Base-by-base conservation (phyloP, 30 jellyfish, hydroid and myxozoan species). In the Hydractinia symbiolongicarpus region DNA sequence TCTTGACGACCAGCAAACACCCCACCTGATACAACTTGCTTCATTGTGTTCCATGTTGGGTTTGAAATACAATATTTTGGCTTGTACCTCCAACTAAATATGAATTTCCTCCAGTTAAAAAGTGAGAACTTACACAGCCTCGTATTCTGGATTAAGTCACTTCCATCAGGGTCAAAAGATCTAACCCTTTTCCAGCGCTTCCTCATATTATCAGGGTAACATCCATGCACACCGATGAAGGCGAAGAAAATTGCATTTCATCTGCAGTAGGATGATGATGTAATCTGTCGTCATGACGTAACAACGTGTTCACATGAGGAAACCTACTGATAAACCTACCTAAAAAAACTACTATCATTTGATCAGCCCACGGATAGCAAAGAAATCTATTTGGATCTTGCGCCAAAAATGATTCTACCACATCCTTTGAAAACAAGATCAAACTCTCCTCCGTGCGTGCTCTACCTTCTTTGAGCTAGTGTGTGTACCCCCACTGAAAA, bases 361-460 rank as follows among this genome's bases (percentile, higher is more conserved):
- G 95, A 67, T 86, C 95, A 4, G 95, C 95, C 90, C 88, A 76
- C 8, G 95, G 95, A 56, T 86, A 90, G 77, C 87, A 73, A 10
- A 51, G 49, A 8, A 73, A 72, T 7, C 55, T 55, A 8, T 77
- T 64, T 4, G 90, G 90, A 74, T 61, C 85, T 61, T 86, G 95
- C 16, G 61, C 55, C 7, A 86, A 83, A 21, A 86, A 81, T 30
- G 44, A 30, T 30, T 30, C 44, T 30, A 30, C 44, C 44, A 2
- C 44, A 30, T 30, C 44, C 44, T 30, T 30, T 30, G 2, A 30
- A 2, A 30, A 30, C 44, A 30, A 30, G 44, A 30, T 2, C 44
- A 30, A 0, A 0, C 44, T 30, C 44, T 2, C 1, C 44, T 30
- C 2, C 44, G 2, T 1, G 44, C 44, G 44, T 30, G 2, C 44